These are phyloP conservation scores for Dallia pectoralis DNA, from an alignment of 2,797 vertebrate genomes.

Conservation along the genomic window DNA sequence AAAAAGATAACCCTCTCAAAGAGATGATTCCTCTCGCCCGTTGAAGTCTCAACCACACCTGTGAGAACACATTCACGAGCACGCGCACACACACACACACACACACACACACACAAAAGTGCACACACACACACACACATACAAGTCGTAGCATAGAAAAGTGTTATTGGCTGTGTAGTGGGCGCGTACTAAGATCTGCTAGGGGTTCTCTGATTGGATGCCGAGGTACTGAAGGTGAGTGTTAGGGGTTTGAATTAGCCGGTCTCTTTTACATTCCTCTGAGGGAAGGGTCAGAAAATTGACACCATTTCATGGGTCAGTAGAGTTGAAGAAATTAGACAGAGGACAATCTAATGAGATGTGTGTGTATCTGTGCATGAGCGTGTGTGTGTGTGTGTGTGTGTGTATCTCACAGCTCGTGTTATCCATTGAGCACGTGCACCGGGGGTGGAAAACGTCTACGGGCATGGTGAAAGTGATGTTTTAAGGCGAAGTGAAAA, in stretches of 20 bases:
- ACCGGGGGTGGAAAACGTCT: too few relatives aligned
- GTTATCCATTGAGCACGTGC: too few relatives aligned
- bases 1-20: conserved; percentile 49
- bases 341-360: conserved; percentile 60
- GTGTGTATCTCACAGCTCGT: too few relatives aligned
- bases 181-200: conserved; percentile 42
- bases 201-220: conserved; percentile 37
- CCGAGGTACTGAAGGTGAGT: conserved; percentile 61
- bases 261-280: conserved; percentile 68
- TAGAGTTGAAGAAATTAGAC: conserved; percentile 74
- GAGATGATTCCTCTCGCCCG: conserved; percentile 45
- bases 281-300: conserved; percentile 56
- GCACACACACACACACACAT: conserved; percentile 28
- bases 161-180: conserved; percentile 28
- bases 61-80: neutral
- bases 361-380: too few relatives aligned
- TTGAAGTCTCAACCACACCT: conserved; percentile 9
- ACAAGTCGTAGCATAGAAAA: conserved; percentile 26
- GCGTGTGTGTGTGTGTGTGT: conserved; percentile 24
- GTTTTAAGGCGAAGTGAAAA: too few relatives aligned
- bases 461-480: too few relatives aligned
- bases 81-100: neutral
- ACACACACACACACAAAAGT: conserved; percentile 23
- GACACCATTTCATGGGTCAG: conserved; percentile 76
- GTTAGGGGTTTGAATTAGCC: conserved; percentile 67